Percentiles rank a stretch among this genome's conserved stretches.
Conservation (phyloP, 2,113 vertebrate species). For the Neodon shergylaensis region DNA sequence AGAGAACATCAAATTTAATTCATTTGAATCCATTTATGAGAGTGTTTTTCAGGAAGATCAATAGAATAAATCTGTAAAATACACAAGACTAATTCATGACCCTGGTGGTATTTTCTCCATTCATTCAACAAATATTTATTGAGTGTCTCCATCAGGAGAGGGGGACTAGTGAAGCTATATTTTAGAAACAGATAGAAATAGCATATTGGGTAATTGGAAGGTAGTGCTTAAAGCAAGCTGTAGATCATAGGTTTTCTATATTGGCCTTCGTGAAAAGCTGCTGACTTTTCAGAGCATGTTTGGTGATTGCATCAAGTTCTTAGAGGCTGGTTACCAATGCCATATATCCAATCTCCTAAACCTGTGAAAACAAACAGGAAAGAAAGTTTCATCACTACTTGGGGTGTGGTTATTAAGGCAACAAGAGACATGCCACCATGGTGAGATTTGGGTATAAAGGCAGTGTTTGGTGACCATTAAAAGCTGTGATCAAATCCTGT, state of each 20-base stretch:
- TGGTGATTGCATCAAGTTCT: constrained; percentile 8
- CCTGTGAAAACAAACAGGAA: neutral
- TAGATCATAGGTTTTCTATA: constrained; percentile 36
- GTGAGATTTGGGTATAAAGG: neutral
- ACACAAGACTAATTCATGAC: constrained; percentile 36
- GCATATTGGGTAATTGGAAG: constrained; percentile 6
- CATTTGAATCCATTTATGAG: constrained; percentile 54
- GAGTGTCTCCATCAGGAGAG: constrained; percentile 9
- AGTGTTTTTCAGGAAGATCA: constrained; percentile 53
- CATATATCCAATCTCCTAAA: neutral
- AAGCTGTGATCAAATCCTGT: neutral
- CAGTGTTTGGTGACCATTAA: neutral
- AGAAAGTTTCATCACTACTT: neutral
- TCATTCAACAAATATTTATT: constrained; percentile 67
- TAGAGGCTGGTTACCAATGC: neutral
- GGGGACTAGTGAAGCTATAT: neutral
- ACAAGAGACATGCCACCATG: neutral
- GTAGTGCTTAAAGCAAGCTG: neutral
- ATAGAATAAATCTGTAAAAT: constrained; percentile 64
- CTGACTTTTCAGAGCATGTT: constrained; percentile 52
- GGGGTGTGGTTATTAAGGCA: neutral
- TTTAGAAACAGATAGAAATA: constrained; percentile 56
- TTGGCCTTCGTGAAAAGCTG: neutral
- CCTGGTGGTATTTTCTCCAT: constrained; percentile 49
- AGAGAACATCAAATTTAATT: constrained; percentile 26